Base-by-base conservation (phyloP, 1,140 invertebrate genomes). In the Drosophila insularis region DNA sequence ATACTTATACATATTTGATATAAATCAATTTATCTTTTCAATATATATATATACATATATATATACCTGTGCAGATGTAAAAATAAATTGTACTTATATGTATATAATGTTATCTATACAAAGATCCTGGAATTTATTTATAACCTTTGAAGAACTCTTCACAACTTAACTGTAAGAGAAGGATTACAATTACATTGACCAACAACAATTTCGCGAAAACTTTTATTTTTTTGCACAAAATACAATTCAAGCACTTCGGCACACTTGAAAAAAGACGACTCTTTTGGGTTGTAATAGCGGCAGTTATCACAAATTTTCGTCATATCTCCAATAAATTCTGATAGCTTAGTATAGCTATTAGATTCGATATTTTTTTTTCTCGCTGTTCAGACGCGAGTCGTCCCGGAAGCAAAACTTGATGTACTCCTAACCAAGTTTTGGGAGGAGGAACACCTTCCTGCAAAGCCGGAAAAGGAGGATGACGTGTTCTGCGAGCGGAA, bases 241-340 rank as follows among this genome's bases (percentile, higher is more conserved):
- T 96, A 99, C n/a, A 95, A 96, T 93, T 99, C 98, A 37, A 99
- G 93, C 27, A 96, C 95, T 92, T 99, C 97, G 4, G 98, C 98
- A 93, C 97, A 98, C 81, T 98, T 97, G 92, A 96, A 98, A 92
- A 99, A 98, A 54, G 97, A 96, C 14, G 98, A 98, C 91, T 98
- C 97, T 89, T 96, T 96, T 32, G 98, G 96, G 93, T 99, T 99
- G 92, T 98, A 99, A 82, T 98, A 98, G 63, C 98, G 95, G 94
- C 98, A 99, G 92, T 99, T 99, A 92, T 99, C 98, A 93, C 99
- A 99, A 87, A 99, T 98, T 92, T 98, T 98, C 43, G 97, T 98
- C 94, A 99, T 98, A 91, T 99, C 98, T 90, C 97, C 97, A 84
- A 99, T 98, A 92, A 99, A 98, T 91, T 99, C 98, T 91, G 96